Evolutionary conservation across 2,888 invertebrate genomes (phyloP).

Genomic region (Empis stercorea): DNA sequence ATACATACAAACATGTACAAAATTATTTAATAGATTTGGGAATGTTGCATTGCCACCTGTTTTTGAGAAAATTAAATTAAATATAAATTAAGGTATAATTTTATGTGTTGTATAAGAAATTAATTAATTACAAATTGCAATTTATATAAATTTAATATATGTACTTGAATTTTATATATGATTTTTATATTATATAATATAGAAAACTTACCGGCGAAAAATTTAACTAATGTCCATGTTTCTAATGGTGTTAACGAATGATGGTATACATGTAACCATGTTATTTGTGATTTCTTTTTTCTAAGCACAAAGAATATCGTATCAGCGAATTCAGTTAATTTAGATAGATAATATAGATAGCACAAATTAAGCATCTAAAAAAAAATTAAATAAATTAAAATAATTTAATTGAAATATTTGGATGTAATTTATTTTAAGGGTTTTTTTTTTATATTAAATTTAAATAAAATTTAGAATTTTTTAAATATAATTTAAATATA

Average conservation of each 20-base stretch:
- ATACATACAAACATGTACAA: constrained; percentile 93
- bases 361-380: constrained; percentile 41
- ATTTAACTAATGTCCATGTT: constrained; percentile 85
- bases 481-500: too few relatives aligned
- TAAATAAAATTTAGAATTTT: neutral
- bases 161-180: too few relatives aligned
- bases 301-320: constrained; percentile 88
- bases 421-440: neutral
- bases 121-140: too few relatives aligned
- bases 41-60: constrained; percentile 43
- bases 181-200: too few relatives aligned
- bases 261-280: constrained; percentile 85
- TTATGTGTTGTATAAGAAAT: too few relatives aligned
- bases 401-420: too few relatives aligned
- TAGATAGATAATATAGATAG: constrained; percentile 79
- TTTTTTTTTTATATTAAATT: neutral
- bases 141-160: too few relatives aligned
- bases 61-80: constrained; percentile 2
- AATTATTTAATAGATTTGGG: constrained; percentile 66
- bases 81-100: too few relatives aligned
- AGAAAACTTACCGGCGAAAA: constrained; percentile 47
- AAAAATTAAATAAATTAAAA: constrained; percentile 3
- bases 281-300: constrained; percentile 81
- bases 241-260: constrained; percentile 89
- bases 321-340: constrained; percentile 80